Evolutionary conservation across 2,113 vertebrate species (phyloP).

Genomic region (Origma solitaria): DNA sequence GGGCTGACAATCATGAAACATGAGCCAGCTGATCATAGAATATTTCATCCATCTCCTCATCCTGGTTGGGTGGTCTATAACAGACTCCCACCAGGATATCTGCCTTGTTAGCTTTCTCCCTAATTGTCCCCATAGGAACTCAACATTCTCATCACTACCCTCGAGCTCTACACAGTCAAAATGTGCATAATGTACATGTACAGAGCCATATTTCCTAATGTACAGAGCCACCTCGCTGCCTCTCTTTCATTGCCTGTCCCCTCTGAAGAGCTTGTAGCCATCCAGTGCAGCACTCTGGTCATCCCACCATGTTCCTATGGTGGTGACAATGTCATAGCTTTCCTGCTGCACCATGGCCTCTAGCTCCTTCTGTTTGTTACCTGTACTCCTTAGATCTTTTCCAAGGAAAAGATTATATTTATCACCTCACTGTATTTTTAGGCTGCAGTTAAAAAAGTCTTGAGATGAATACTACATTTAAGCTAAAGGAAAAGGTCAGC

Average conservation of each 20-base stretch:
- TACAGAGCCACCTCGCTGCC: background rate
- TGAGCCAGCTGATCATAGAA: fast-evolving
- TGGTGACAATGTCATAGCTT: background rate
- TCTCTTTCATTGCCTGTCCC: background rate
- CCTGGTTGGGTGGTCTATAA: background rate
- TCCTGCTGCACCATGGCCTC: background rate
- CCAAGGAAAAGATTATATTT: background rate
- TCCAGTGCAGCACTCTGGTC: background rate
- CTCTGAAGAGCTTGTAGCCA: background rate
- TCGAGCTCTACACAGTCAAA: background rate
- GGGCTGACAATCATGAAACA: background rate
- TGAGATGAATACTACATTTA: background rate
- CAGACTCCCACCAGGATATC: background rate
- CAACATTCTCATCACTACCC: background rate
- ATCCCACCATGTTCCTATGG: too few relatives aligned
- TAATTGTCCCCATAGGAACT: background rate
- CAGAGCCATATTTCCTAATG: too few relatives aligned
- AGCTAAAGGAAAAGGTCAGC: background rate
- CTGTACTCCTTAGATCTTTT: background rate
- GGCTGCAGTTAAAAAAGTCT: background rate
- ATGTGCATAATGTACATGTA: too few relatives aligned
- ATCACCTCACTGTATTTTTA: background rate
- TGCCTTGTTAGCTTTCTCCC: background rate
- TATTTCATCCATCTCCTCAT: background rate
- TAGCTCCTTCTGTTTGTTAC: background rate